Evolutionary conservation across 2,888 invertebrate species (phyloP).

Genomic region (Pyrochroa serraticornis): DNA sequence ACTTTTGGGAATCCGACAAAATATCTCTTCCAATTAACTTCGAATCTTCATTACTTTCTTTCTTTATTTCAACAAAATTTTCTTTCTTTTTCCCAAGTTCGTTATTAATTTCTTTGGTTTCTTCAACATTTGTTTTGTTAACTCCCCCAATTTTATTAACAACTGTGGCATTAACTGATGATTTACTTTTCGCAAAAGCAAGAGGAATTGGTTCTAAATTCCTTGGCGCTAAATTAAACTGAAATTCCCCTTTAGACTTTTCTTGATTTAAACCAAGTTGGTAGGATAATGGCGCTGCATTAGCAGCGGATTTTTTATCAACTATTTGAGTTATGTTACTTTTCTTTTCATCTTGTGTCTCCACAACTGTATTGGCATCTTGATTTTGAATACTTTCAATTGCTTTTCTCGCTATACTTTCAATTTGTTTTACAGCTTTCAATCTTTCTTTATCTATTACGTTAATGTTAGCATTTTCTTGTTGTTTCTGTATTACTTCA

Average conservation of each 20-base stretch:
- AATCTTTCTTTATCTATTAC: slow-evolving; percentile 43
- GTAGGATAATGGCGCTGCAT: slow-evolving; percentile 28
- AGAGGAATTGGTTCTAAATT: slow-evolving; percentile 21
- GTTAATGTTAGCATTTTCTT: slow-evolving; percentile 36
- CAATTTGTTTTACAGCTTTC: slow-evolving; percentile 53
- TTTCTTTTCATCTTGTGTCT: slow-evolving; percentile 5
- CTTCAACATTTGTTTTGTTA: not conserved
- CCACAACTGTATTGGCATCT: not conserved
- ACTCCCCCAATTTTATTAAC: slow-evolving; percentile 8
- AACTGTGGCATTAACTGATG: slow-evolving; percentile 10
- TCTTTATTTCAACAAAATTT: slow-evolving; percentile 7
- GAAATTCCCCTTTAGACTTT: not conserved
- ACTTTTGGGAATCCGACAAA: slow-evolving; percentile 20
- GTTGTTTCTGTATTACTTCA: slow-evolving; percentile 41
- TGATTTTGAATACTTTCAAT: slow-evolving; percentile 46
- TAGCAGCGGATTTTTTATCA: not conserved
- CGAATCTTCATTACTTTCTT: slow-evolving; percentile 23
- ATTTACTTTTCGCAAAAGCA: slow-evolving; percentile 9
- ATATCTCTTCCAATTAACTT: slow-evolving; percentile 35
- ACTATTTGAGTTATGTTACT: not conserved
- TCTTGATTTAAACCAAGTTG: slow-evolving; percentile 25
- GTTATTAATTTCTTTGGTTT: not conserved
- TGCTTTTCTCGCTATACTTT: slow-evolving; percentile 52
- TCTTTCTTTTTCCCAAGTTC: not conserved
- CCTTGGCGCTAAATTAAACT: not conserved